Percentiles rank a stretch among this genome's conserved stretches.
Evolutionary conservation across 2,888 invertebrate genomes (phyloP).

Genomic region (Lumbricus terrestris): DNA sequence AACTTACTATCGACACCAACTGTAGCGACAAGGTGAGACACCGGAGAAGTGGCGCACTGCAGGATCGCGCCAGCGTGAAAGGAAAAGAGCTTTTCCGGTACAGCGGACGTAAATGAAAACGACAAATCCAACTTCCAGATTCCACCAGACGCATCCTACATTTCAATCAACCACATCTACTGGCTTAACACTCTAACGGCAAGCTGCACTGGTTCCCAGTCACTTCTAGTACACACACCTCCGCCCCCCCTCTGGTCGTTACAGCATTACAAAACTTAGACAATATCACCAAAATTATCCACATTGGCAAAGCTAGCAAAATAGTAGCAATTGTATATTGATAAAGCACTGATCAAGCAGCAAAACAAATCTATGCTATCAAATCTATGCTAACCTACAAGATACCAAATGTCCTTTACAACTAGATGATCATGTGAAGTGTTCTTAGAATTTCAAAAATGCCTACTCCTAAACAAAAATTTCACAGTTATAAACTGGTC

Average conservation of each 20-base stretch:
- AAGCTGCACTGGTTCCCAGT: too few species aligned
- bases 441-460: too few species aligned
- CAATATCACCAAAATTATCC: too few species aligned
- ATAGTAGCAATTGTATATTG: too few species aligned
- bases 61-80: slow-evolving; percentile 76
- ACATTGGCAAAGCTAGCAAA: too few species aligned
- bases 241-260: too few species aligned
- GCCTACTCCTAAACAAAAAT: not conserved
- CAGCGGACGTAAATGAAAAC: slow-evolving; percentile 62
- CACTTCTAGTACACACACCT: too few species aligned
- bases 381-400: too few species aligned
- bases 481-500: not conserved
- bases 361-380: too few species aligned
- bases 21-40: slow-evolving; percentile 71
- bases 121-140: slow-evolving; percentile 74
- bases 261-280: not conserved
- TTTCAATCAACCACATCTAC: not conserved
- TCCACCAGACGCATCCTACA: slow-evolving; percentile 82
- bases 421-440: too few species aligned
- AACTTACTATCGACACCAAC: slow-evolving; percentile 72
- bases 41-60: slow-evolving; percentile 71
- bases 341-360: too few species aligned
- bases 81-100: slow-evolving; percentile 65
- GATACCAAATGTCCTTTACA: too few species aligned
- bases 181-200: not conserved